Conservation (phyloP, 2,113 vertebrate species). For the Glaucomys volans region DNA sequence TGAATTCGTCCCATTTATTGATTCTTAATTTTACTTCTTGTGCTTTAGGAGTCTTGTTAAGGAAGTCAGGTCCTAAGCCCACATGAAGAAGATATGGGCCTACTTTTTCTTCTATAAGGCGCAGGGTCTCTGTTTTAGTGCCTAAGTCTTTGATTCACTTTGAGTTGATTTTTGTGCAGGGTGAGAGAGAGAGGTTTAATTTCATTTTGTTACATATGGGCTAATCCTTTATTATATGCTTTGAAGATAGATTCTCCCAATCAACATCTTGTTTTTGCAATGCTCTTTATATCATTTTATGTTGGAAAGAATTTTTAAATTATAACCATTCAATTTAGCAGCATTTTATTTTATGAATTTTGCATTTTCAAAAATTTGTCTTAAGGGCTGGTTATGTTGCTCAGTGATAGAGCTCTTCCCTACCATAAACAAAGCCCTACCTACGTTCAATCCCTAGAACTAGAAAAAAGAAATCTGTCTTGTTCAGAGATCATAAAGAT, state of each 20-base stretch:
- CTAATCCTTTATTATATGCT: neutral
- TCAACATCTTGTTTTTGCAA: neutral
- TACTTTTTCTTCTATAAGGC: too few relatives aligned
- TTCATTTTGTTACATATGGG: too few relatives aligned
- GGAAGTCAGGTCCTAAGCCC: too few relatives aligned
- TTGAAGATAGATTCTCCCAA: neutral
- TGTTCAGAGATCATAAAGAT: neutral
- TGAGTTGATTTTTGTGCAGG: too few relatives aligned
- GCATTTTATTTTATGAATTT: neutral
- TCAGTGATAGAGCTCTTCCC: too few relatives aligned
- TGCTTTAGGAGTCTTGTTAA: too few relatives aligned
- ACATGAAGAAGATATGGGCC: too few relatives aligned
- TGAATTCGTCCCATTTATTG: too few relatives aligned
- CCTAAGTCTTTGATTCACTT: too few relatives aligned
- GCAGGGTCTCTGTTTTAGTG: too few relatives aligned
- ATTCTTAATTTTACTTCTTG: too few relatives aligned
- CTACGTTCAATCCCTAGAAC: neutral
- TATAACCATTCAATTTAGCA: neutral
- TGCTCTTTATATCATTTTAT: neutral
- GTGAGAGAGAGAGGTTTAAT: too few relatives aligned
- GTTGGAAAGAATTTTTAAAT: neutral
- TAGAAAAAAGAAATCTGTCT: neutral
- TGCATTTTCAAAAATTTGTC: constrained; percentile 21
- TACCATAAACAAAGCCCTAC: neutral
- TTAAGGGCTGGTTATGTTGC: neutral